Evolutionary conservation across 2,888 invertebrate species (phyloP).

Genomic region (Eudasyphora cyanicolor): DNA sequence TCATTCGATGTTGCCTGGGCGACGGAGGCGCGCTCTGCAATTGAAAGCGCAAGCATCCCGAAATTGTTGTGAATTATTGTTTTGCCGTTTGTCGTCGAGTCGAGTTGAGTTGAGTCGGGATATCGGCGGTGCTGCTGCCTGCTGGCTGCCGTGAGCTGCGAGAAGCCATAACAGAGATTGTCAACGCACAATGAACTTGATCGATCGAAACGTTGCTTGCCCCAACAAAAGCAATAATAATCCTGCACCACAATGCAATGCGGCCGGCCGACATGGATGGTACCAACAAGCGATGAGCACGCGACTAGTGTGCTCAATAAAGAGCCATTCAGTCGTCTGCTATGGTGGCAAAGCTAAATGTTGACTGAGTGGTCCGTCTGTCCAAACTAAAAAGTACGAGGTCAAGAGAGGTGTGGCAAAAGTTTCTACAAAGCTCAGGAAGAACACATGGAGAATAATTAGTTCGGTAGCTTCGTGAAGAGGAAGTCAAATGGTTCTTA

Average conservation of each 20-base stretch:
- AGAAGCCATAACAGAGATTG: slow-evolving; percentile 58
- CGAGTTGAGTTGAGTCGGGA: not conserved
- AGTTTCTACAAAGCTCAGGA: not conserved
- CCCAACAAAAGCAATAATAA: not conserved
- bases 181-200: slow-evolving; percentile 71
- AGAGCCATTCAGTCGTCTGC: slow-evolving; percentile 14
- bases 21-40: not conserved
- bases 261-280: slow-evolving; percentile 30
- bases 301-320: slow-evolving; percentile 43
- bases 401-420: not conserved
- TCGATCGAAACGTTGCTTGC: slow-evolving; percentile 54
- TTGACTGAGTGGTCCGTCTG: not conserved
- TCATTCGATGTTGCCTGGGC: no score
- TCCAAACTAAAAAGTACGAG: not conserved
- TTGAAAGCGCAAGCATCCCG: slow-evolving; percentile 27
- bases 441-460: not conserved
- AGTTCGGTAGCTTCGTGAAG: no score
- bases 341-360: not conserved
- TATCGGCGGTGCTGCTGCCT: not conserved
- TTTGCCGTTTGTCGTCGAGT: not conserved
- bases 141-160: not conserved
- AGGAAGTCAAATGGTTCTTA: no score
- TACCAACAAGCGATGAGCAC: slow-evolving; percentile 51
- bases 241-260: not conserved
- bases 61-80: not conserved